Evolutionary conservation across 2,113 vertebrate genomes (phyloP), one percentile per base, ranked within the genome.

Genomic region (Excalfactoria chinensis): DNA sequence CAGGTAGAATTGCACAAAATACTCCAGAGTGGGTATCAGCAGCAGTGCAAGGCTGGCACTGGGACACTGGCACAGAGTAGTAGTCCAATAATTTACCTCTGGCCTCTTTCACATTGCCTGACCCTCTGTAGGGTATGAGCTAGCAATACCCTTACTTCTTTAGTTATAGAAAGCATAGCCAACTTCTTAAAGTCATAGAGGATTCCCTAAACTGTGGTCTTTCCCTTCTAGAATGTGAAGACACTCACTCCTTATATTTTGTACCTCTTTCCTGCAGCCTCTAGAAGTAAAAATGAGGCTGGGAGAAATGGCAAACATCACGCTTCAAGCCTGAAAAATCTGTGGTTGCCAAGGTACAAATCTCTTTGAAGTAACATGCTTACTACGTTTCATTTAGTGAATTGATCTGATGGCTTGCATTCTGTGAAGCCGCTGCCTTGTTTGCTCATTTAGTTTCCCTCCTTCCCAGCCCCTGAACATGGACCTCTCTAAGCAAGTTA

Each of bases 381-480:
- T 86, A 35, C 28, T 66, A 40, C n/a, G 5, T 92, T 90, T 79
- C 74, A 63, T 79, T 89, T 84, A 87, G 77, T 46, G 49, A 79
- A 89, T 49, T 82, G 77, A 88, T 84, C 44, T 70, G 41, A 46
- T 82, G 59, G 55, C 20, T 77, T 84, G 34, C 5, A 1, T 28
- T 74, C 53, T 69, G 18, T 58, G 49, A 93, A 86, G 40, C 18
- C 21, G 20, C 66, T 64, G 67, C 40, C 30, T 58, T 21, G 7
- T 35, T 59, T 30, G 8, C n/a, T 85, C 14, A 1, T 79, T 82
- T 79, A 79, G 13, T 53, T 88, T 88, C 69, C 5, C 69, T 85
- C 13, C 53, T 18, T 78, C 35, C 44, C 53, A 87, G 13, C 13
- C 32, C 26, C 25, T 41, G 68, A 81, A 80, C 71, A 51, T 1